phyloP scores from a whole-genome alignment of 2,797 vertebrate species.

The Phoxinus dragarum region DNA sequence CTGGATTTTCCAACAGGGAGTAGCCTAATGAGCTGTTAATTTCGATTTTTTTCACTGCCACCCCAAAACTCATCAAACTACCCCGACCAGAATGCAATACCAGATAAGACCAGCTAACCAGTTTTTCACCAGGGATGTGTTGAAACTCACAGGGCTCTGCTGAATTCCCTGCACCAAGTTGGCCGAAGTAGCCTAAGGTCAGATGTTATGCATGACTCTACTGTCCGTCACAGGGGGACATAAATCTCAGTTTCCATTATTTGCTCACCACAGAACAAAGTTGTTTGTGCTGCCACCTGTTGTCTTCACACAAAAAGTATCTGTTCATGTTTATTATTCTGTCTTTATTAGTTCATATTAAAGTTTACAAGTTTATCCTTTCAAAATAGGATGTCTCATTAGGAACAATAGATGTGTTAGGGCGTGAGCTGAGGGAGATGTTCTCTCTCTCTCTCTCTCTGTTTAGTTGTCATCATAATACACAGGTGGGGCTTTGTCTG shows the following conservation, averaged over 20 bases:
- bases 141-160: constrained; percentile 29
- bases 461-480: neutral
- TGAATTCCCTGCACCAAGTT: neutral
- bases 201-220: neutral
- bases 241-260: constrained; percentile 7
- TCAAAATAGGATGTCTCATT: neutral
- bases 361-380: neutral
- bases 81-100: neutral
- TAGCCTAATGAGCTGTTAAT: neutral
- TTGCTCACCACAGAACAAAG: neutral
- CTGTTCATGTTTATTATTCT: neutral
- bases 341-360: neutral
- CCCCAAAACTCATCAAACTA: neutral
- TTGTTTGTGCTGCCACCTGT: neutral
- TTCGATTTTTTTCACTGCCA: neutral
- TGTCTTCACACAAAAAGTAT: neutral
- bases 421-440: neutral
- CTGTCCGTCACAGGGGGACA: neutral
- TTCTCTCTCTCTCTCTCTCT: neutral
- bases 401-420: neutral
- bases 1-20: neutral
- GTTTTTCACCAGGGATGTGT: constrained; percentile 4
- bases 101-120: constrained; percentile 4
- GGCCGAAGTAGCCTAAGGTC: constrained; percentile 8
- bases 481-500: neutral